Conservation (phyloP, 1,140 invertebrate genomes). For the Dendrolimus punctatus region DNA sequence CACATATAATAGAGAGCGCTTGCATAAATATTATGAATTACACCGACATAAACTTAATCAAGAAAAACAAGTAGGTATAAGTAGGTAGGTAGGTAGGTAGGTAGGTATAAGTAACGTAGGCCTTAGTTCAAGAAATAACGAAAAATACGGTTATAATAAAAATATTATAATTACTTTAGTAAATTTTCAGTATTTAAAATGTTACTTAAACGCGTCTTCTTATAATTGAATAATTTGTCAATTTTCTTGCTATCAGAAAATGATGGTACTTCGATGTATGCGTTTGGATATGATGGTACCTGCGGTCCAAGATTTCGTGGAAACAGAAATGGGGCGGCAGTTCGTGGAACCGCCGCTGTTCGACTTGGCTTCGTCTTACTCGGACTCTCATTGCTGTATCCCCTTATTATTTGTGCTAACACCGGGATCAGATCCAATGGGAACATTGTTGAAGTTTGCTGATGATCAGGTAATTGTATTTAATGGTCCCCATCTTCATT, state of each 20-base stretch:
- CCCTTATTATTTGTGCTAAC: constrained; percentile 94
- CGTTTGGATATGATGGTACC: constrained; percentile 92
- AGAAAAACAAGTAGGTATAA: too few relatives aligned
- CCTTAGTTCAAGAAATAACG: too few relatives aligned
- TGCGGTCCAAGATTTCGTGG: constrained; percentile 82
- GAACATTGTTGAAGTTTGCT: constrained; percentile 88
- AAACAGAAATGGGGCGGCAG: constrained; percentile 78
- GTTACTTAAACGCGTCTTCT: background rate
- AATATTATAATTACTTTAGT: too few relatives aligned
- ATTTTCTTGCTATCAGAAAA: constrained; percentile 77
- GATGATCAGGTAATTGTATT: constrained; percentile 81
- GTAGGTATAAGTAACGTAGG: too few relatives aligned
- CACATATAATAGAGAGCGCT: background rate
- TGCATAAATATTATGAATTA: background rate
- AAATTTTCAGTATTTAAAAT: background rate
- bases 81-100: too few relatives aligned
- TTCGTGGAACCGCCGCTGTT: constrained; percentile 93
- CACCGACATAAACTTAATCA: too few relatives aligned
- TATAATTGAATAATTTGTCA: background rate
- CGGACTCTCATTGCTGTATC: constrained; percentile 87
- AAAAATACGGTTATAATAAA: too few relatives aligned
- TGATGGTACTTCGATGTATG: constrained; percentile 87
- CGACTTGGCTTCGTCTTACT: constrained; percentile 87
- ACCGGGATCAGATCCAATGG: constrained; percentile 93
- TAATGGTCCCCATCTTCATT: background rate